Conservation (phyloP, 2,113 vertebrate species). For the Pseudois nayaur region DNA sequence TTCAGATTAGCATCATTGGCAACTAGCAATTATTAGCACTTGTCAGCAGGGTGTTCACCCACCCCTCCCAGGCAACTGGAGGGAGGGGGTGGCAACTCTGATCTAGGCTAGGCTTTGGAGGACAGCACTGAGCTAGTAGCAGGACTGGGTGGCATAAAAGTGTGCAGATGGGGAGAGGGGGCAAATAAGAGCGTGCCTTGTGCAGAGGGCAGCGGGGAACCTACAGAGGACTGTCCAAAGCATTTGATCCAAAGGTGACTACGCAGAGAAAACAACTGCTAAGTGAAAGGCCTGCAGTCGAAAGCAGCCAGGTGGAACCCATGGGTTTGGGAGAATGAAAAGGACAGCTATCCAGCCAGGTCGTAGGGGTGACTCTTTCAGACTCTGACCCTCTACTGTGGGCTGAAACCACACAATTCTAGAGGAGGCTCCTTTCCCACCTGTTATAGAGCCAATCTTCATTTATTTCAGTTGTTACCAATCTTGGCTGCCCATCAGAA, state of each 20-base stretch:
- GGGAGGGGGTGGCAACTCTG: too few species aligned
- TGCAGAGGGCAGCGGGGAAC: neutral
- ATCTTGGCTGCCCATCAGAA: neutral
- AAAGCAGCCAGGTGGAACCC: neutral
- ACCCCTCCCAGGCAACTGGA: neutral
- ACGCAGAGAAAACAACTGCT: neutral
- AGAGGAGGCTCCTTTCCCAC: neutral
- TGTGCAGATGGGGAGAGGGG: too few species aligned
- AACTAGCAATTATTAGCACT: neutral
- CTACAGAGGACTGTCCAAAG: neutral
- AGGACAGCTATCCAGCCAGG: neutral
- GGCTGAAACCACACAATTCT: neutral
- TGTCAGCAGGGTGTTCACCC: neutral
- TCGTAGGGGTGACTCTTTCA: neutral
- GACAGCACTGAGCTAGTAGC: neutral
- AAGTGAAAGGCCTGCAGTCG: neutral
- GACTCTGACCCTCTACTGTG: neutral
- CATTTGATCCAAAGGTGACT: neutral
- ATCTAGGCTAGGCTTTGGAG: neutral
- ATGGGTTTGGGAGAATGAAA: neutral
- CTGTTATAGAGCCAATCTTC: neutral
- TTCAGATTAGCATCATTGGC: slow-evolving; percentile 34
- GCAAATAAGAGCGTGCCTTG: neutral
- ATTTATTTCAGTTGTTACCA: neutral
- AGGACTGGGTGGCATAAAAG: neutral